Evolutionary conservation across 2,888 invertebrate genomes (phyloP), one percentile per base, ranked within the genome.

Genomic region (Temnothorax rugatulus): DNA sequence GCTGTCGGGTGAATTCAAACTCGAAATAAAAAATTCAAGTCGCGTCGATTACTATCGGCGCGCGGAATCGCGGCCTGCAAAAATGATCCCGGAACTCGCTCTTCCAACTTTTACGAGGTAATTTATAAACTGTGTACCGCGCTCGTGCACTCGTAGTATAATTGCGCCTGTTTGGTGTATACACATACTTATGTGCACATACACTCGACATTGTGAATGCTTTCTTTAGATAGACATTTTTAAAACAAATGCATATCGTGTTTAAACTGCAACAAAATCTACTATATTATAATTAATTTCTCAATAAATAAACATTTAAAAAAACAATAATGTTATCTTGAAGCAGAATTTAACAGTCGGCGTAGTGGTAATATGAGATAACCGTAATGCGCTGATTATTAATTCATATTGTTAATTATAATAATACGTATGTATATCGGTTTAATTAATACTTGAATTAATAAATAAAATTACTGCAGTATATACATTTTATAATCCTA

Each of bases 11-110:
- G 38, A 81, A 81, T 73, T 57, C 21, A 18, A 79, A 79, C 38
- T 59, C 59, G 59, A 73, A 81, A 81, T 81, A 73, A 81, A 81
- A 81, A 73, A 81, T 81, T 59, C 73, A 81, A 81, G 79, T 81
- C 59, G 47, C 79, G 79, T 81, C 74, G 57, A 73, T 81, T 79
- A 79, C 71, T 57, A 71, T 79, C 38, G 47, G 29, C 47, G 34
- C n/a, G 21, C 59, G 13, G 34, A 44, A 73, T 73, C 79, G 74
- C 25, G 73, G 73, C 25, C 34, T 73, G 79, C 47, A 73, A 81
- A 81, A 81, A 59, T 81, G 38, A 73, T 38, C 18, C 18, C 25
- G 79, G 8, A n/a, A 38, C 38, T 15, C 41, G 13, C 29, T 1
- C 5, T 71, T 47, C 79, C 73, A 47, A 59, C 47, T 81, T 81